phyloP scores from a whole-genome alignment of 2,888 invertebrate genomes.

The Drosophila mimica region DNA sequence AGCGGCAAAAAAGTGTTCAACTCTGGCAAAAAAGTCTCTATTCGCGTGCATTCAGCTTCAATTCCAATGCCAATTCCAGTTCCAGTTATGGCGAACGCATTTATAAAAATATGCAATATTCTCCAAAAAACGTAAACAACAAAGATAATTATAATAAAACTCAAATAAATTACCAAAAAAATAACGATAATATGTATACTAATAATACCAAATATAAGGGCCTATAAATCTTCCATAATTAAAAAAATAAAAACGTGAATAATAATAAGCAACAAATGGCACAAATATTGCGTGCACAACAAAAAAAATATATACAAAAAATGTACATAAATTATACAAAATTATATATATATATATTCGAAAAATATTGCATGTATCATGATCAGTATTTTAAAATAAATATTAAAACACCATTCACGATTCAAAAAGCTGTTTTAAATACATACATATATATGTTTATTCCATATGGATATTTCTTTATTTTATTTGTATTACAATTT shows the following conservation, averaged over 20 bases:
- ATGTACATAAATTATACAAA: constrained; percentile 29
- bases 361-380: constrained; percentile 38
- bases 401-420: constrained; percentile 30
- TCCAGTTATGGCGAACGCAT: constrained; percentile 46
- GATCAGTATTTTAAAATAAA: constrained; percentile 47
- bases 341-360: constrained; percentile 13
- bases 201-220: constrained; percentile 50
- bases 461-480: background rate
- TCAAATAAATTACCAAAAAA: constrained; percentile 20
- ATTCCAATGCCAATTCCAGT: constrained; percentile 31
- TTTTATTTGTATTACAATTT: background rate
- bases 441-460: background rate
- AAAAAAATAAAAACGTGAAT: constrained; percentile 3
- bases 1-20: constrained; percentile 32
- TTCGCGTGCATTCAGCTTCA: constrained; percentile 45
- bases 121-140: constrained; percentile 7
- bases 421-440: background rate
- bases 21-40: constrained; percentile 52
- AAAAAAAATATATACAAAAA: constrained; percentile 12
- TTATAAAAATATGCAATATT: constrained; percentile 43
- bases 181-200: constrained; percentile 44
- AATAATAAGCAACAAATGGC: constrained; percentile 26
- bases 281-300: constrained; percentile 40
- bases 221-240: constrained; percentile 35
- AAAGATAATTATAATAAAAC: constrained; percentile 23